Base-by-base conservation (phyloP, 2,888 invertebrate species). In the Drosophila sordidula region DNA sequence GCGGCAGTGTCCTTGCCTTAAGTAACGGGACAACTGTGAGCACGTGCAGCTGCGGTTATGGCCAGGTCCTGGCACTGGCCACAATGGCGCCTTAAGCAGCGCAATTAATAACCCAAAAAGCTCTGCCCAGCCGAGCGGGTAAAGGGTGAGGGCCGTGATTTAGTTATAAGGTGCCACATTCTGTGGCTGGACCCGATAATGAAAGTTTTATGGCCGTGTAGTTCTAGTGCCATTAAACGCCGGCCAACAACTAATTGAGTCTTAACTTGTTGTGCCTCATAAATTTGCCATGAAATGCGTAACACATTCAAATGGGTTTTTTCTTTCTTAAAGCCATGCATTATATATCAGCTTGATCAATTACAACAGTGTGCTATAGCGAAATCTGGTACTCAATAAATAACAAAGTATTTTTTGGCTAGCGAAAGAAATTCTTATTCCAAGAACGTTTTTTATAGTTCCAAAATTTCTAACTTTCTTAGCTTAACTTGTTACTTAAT, bases 51-150 rank as follows among this genome's bases (percentile, higher is more conserved):
- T 44, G 45, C 26, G 14, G 51, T 54, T 61, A 59, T 42, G 50
- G 56, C 46, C 39, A 16, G 65, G n/a, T 42, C 47, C 38, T 36
- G 46, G 29, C 45, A 39, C 6, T 50, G 72, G 38, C 47, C 45
- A 71, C 64, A 72, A 77, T 68, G 67, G 51, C 56, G 16, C 77
- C 81, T 75, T 68, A 66, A 83, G 84, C 75, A 80, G 81, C 67
- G 52, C 75, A 84, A 78, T 89, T 84, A 89, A 84, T 89, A 89
- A 78, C 63, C 75, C 62, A 59, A 68, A 61, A 57, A 22, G 42
- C 51, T n/a, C 16, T n/a, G 51, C 38, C 12, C 12, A 36, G 3
- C 12, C 25, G 16, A 41, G 4, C 38, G 14, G 32, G 16, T 22
- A 6, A 25, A 29, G 5, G 26, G 12, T 0, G 22, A 22, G 22